A percentile compares a stretch with the other conserved stretches of the same genome.
phyloP scores from a whole-genome alignment of 2,888 invertebrate genomes.

The Agriopis marginaria region DNA sequence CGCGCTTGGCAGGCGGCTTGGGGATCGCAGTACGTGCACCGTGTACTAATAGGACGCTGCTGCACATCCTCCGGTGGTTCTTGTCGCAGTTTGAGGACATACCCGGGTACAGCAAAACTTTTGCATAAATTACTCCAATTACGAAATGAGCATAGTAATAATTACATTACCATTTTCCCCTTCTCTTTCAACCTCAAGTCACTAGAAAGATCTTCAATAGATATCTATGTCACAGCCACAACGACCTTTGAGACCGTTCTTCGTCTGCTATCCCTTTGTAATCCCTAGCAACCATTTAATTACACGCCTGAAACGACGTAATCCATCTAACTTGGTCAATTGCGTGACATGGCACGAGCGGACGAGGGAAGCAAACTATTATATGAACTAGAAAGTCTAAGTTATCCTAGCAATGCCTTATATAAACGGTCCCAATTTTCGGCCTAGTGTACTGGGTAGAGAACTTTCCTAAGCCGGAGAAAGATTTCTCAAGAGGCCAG shows the following conservation, averaged over 20 bases:
- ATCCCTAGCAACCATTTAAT: conserved; percentile 54
- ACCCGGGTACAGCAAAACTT: too few species aligned
- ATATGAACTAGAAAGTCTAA: conserved; percentile 5
- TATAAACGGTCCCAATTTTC: background rate
- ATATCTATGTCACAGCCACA: conserved; percentile 26
- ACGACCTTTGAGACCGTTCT: conserved; percentile 40
- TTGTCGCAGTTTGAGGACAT: too few species aligned
- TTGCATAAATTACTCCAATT: too few species aligned
- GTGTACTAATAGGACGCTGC: too few species aligned
- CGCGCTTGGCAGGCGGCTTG: too few species aligned
- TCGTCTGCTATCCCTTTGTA: conserved; percentile 42
- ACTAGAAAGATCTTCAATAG: conserved; percentile 17
- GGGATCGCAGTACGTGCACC: too few species aligned
- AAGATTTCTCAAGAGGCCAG: background rate
- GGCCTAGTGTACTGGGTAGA: background rate
- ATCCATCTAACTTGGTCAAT: conserved; percentile 58
- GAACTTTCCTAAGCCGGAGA: background rate
- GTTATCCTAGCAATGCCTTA: background rate
- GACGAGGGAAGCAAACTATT: conserved; percentile 41
- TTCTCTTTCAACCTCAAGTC: conserved; percentile 22
- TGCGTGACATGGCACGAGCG: conserved; percentile 56
- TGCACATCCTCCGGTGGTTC: too few species aligned
- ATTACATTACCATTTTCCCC: conserved; percentile 8
- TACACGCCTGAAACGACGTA: conserved; percentile 50
- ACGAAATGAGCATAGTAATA: background rate